A percentile compares a stretch with the other conserved stretches of the same genome.
Evolutionary conservation across 92 coral and sea anemone genomes (phyloP).

Genomic region (Umimayanthus chanpuru): DNA sequence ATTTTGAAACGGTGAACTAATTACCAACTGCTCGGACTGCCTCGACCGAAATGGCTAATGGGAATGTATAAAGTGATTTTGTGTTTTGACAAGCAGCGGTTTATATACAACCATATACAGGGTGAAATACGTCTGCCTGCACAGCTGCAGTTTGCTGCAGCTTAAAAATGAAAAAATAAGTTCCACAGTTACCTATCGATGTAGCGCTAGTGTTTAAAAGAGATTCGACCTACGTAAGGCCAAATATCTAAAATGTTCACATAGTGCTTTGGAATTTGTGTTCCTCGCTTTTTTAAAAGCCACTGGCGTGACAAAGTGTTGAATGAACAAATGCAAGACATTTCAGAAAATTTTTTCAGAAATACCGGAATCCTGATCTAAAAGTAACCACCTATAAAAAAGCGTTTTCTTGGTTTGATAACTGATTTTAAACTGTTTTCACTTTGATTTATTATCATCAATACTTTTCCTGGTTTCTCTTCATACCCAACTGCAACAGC

Average conservation of each 20-base stretch:
- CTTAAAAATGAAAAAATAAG: background rate
- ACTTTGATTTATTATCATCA: background rate
- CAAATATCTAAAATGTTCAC: background rate
- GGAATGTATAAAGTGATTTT: background rate
- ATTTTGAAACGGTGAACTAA: background rate
- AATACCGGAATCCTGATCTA: background rate
- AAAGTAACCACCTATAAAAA: background rate
- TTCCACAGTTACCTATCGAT: background rate
- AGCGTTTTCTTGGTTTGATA: background rate
- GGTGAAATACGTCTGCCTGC: background rate
- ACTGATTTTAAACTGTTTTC: background rate
- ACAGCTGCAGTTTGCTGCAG: background rate
- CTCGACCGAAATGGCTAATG: background rate
- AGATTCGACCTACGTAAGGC: background rate
- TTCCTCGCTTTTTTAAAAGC: too few species aligned
- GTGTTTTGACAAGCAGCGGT: background rate
- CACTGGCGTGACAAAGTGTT: slow-evolving; percentile 11
- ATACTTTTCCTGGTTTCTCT: background rate
- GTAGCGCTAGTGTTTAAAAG: too few species aligned
- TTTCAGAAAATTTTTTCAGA: background rate
- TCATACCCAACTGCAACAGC: too few species aligned
- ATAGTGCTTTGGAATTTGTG: slow-evolving; percentile 19
- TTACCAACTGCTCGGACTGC: background rate
- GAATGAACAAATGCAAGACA: background rate
- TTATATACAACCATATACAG: background rate